Percentiles rank a stretch among this genome's conserved stretches.
Conservation (phyloP, 2,888 invertebrate genomes). For the Maniola hyperantus region DNA sequence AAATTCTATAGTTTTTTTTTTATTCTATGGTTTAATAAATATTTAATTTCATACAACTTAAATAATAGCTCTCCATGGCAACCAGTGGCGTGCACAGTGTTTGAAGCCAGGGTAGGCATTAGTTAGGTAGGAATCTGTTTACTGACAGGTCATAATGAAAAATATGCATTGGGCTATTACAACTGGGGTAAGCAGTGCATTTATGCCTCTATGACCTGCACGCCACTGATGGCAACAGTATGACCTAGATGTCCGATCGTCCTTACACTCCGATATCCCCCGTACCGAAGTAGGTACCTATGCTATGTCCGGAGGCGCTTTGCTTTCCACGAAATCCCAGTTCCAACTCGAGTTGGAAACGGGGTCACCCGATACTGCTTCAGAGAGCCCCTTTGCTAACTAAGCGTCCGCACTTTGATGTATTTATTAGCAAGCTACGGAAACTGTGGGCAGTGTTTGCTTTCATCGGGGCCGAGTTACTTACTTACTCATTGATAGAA, state of each 20-base stretch:
- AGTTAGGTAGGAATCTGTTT: no score
- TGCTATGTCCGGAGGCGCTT: constrained; percentile 16
- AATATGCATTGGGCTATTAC: no score
- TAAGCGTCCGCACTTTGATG: constrained; percentile 22
- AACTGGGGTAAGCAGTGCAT: no score
- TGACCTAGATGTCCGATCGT: constrained; percentile 13
- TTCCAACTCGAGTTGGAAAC: constrained; percentile 17
- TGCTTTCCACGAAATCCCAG: constrained; percentile 24
- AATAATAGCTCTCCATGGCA: constrained; percentile 2
- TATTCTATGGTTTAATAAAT: not conserved
- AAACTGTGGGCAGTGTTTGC: constrained; percentile 11
- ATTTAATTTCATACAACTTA: not conserved
- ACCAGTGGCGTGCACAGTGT: no score
- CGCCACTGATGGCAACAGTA: no score
- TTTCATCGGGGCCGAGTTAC: not conserved
- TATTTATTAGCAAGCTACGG: constrained; percentile 14
- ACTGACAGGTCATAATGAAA: no score
- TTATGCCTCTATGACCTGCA: no score
- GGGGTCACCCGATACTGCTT: constrained; percentile 23
- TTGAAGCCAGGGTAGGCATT: no score
- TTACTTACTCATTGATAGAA: no score
- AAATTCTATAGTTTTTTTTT: not conserved
- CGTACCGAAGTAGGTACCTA: not conserved
- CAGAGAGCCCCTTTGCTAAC: constrained; percentile 20
- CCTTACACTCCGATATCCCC: constrained; percentile 13